Evolutionary conservation across 2,888 invertebrate genomes (phyloP), one percentile per base, ranked within the genome.

Genomic region (Tuta absoluta): DNA sequence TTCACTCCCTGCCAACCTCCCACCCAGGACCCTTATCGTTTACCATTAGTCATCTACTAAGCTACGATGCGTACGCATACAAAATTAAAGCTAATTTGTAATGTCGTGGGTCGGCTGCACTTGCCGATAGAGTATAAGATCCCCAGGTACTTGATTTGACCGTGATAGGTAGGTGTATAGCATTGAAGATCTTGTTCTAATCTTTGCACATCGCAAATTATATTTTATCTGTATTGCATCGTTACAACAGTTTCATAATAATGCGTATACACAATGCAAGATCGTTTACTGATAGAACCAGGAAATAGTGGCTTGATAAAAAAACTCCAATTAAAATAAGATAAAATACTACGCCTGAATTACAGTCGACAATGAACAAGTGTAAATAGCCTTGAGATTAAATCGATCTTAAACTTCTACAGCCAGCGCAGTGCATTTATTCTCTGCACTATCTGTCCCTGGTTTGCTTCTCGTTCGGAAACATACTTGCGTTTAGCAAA

Each of bases 251-350:
- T 53, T 53, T 53, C 23, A 23, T 53, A 53, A 53, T 23, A 53
- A 24, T 23, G 14, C 21, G 21, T 21, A 51, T 19, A 49, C 12
- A 23, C 23, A 14, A 53, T 53, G 14, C 51, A 1, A 21, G 51
- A 53, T 53, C 51, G 12, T 53, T 12, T 24, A 23, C 12, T 14
- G 51, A 53, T 53, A 53, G 2, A 24, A 53, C 51, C 51, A 53
- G 51, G 51, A 53, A 53, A 53, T 23, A 53, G 14, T 24, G 23
- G 23, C 51, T 14, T 21, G 12, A 53, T 53, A 53, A 53, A 48
- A 19, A 53, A 53, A 53, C 51, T 14, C 23, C 12, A 53, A 53
- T 53, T 53, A 53, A 53, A 53, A 53, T 53, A 23, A 53, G 51
- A 53, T 53, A 53, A 53, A 53, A 53, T 23, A 49, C 23, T 11